phyloP scores from a whole-genome alignment of 2,113 vertebrate species.

The Martes martes region DNA sequence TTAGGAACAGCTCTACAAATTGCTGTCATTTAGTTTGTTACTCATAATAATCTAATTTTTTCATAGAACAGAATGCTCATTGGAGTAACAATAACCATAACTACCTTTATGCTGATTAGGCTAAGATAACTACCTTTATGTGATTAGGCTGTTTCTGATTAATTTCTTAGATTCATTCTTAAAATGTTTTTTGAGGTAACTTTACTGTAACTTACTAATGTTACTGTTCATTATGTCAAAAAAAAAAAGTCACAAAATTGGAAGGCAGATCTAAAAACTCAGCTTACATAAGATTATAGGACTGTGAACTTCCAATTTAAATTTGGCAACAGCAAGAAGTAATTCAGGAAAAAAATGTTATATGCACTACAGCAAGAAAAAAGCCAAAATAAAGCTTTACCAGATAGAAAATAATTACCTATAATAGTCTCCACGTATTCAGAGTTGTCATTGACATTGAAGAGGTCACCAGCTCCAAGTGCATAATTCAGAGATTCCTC shows the following conservation, averaged over 20 bases:
- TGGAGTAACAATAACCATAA: neutral
- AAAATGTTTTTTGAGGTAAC: neutral
- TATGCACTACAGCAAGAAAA: neutral
- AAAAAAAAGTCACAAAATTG: neutral
- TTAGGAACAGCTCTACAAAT: neutral
- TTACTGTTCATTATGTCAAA: neutral
- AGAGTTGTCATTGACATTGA: constrained; percentile 97
- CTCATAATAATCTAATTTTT: constrained; percentile 12
- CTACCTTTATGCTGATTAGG: neutral
- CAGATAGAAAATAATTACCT: constrained; percentile 83
- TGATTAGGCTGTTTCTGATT: neutral
- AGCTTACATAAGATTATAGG: neutral
- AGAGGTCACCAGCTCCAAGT: constrained; percentile 97
- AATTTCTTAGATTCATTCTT: neutral
- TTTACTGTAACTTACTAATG: neutral
- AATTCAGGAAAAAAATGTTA: neutral
- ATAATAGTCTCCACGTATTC: constrained; percentile 99
- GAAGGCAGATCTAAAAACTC: constrained; percentile 17
- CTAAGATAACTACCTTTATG: neutral
- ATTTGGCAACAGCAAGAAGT: neutral
- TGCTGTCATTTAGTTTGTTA: neutral
- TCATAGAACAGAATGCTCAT: neutral
- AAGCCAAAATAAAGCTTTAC: neutral
- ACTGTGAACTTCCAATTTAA: constrained; percentile 34
- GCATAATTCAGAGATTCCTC: constrained; percentile 99